phyloP scores from a whole-genome alignment of 2,797 vertebrate genomes.

The Sebastiscus albofasciatus region DNA sequence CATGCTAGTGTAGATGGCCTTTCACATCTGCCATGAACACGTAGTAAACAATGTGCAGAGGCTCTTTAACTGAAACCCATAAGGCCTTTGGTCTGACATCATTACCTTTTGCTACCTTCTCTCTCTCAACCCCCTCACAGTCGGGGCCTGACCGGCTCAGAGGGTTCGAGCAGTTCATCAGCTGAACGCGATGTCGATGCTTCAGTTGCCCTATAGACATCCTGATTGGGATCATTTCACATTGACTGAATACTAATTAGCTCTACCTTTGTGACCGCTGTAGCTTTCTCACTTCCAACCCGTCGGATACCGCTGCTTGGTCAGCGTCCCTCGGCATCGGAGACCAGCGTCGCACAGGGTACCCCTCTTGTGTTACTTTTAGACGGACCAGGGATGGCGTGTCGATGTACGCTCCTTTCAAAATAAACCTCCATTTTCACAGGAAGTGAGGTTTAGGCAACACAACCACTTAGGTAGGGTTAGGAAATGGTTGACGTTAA shows the following conservation, averaged over 20 bases:
- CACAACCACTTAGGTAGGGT: no score
- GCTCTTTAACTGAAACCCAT: conserved; percentile 26
- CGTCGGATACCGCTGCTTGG: no score
- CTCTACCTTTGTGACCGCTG: neutral
- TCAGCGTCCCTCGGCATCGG: no score
- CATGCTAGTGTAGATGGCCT: conserved; percentile 23
- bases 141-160: neutral
- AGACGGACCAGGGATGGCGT: no score
- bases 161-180: neutral
- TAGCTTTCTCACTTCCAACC: neutral
- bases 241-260: neutral
- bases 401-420: no score
- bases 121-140: neutral
- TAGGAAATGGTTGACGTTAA: no score
- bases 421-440: no score
- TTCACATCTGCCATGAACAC: conserved; percentile 17
- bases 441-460: no score
- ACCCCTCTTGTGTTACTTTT: no score
- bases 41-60: conserved; percentile 23
- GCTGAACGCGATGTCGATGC: neutral
- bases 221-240: neutral
- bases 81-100: conserved; percentile 12
- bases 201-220: neutral
- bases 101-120: neutral
- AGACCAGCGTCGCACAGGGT: no score